These are phyloP conservation scores for Porites divaricata DNA, from an alignment of 92 coral and sea anemone species.

Conservation along the genomic window DNA sequence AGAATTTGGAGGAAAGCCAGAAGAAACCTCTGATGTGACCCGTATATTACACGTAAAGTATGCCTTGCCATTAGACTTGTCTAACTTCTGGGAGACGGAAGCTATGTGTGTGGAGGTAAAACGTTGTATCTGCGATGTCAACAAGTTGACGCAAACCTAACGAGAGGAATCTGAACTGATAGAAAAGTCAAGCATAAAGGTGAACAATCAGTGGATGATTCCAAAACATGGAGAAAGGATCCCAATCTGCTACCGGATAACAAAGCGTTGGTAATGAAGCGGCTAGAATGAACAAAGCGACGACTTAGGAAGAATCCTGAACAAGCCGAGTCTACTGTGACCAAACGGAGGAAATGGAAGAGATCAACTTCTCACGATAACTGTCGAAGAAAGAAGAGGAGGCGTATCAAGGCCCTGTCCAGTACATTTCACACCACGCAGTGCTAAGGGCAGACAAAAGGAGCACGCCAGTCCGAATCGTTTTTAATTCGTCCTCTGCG, in stretches of 20 bases:
- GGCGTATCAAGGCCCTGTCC: conserved; percentile 55
- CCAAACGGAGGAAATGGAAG: no score
- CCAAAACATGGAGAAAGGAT: conserved; percentile 63
- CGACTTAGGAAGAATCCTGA: no score
- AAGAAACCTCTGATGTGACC: not conserved
- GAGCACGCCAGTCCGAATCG: no score
- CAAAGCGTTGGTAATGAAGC: conserved; percentile 35
- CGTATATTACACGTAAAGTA: conserved; percentile 43
- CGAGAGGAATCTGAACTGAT: conserved; percentile 53
- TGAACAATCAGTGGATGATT: conserved; percentile 45
- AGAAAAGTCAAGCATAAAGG: conserved; percentile 51
- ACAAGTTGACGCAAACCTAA: conserved; percentile 46
- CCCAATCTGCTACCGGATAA: conserved; percentile 18
- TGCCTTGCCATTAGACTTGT: conserved; percentile 45
- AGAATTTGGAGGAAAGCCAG: conserved; percentile 53
- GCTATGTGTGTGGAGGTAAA: conserved; percentile 65
- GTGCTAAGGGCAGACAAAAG: no score
- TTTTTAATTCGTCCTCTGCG: no score
- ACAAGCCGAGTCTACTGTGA: no score
- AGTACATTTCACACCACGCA: no score
- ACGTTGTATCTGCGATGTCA: conserved; percentile 13
- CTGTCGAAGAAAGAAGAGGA: conserved; percentile 35
- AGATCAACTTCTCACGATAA: conserved; percentile 22
- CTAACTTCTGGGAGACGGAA: conserved; percentile 64
- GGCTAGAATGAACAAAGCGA: no score